Evolutionary conservation across 2,797 vertebrate species (phyloP).

Genomic region (Sparidentex hasta): DNA sequence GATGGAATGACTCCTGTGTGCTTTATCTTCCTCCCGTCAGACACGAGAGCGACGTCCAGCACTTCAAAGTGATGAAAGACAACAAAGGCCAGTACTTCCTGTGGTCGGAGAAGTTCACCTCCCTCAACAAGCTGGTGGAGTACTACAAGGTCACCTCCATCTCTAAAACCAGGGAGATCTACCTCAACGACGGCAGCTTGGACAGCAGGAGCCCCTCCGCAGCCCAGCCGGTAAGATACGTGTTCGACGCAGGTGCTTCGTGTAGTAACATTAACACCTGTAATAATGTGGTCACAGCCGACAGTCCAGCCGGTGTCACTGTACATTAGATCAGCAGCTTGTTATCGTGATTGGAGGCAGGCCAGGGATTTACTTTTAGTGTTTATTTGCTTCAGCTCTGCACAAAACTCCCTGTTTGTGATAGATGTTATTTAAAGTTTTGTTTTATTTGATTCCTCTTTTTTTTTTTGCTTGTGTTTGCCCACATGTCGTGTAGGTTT

Average conservation of each 20-base stretch:
- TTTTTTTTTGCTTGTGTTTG: no score
- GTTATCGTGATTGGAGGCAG: no score
- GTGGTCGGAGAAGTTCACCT: slow-evolving; percentile 95
- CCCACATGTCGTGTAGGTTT: no score
- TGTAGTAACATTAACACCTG: no score
- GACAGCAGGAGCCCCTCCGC: slow-evolving; percentile 35
- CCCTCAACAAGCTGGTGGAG: slow-evolving; percentile 95
- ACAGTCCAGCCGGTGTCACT: no score
- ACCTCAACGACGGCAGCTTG: slow-evolving; percentile 85
- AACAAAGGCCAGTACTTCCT: slow-evolving; percentile 92
- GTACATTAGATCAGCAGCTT: no score
- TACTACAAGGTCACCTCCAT: slow-evolving; percentile 92
- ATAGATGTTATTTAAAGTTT: no score
- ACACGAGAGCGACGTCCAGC: slow-evolving; percentile 94
- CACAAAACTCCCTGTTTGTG: no score
- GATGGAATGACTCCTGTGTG: neutral
- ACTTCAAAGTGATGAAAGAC: slow-evolving; percentile 98
- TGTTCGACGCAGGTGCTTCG: rapidly evolving
- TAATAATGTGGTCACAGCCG: no score
- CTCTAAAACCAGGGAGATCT: slow-evolving; percentile 93
- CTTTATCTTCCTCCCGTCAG: slow-evolving; percentile 73
- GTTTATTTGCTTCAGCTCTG: no score
- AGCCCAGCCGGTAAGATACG: slow-evolving; percentile 55
- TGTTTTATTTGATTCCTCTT: no score
- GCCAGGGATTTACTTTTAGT: no score